Conservation (phyloP, 2,888 invertebrate genomes). For the Cheilosia scutellata region DNA sequence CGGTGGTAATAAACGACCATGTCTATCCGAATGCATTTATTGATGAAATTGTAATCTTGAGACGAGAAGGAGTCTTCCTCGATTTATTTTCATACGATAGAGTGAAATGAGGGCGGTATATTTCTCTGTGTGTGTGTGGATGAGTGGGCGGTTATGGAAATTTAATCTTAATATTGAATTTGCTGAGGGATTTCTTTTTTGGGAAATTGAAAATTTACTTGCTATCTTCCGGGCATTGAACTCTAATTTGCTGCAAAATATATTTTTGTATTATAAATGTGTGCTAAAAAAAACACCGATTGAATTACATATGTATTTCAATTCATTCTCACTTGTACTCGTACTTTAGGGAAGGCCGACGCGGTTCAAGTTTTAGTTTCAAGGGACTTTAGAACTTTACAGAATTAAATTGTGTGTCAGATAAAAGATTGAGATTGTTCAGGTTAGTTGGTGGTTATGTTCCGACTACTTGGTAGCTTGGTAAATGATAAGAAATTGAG, state of each 20-base stretch:
- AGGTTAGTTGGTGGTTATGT: too few species aligned
- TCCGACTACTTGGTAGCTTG: too few species aligned
- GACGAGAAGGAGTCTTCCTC: conserved; percentile 26
- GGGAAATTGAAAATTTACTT: conserved; percentile 5
- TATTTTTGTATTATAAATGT: neutral
- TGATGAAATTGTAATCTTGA: conserved; percentile 67
- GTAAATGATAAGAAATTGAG: too few species aligned
- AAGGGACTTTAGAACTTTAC: too few species aligned
- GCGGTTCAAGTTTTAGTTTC: too few species aligned
- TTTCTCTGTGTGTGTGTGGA: neutral
- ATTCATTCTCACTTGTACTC: too few species aligned
- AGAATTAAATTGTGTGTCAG: too few species aligned
- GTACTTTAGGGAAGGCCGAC: too few species aligned
- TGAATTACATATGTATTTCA: too few species aligned
- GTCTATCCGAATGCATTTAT: conserved; percentile 67
- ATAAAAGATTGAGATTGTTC: too few species aligned
- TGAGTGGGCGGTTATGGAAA: conserved; percentile 11
- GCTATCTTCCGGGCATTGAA: neutral
- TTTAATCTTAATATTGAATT: conserved; percentile 35
- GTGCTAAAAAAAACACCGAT: too few species aligned
- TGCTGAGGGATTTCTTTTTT: conserved; percentile 1
- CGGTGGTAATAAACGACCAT: conserved; percentile 48
- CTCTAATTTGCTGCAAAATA: neutral
- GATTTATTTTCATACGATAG: conserved; percentile 28
- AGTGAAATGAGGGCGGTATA: conserved; percentile 34